Conservation (phyloP, 2,888 invertebrate genomes). For the Rhagonycha lutea region DNA sequence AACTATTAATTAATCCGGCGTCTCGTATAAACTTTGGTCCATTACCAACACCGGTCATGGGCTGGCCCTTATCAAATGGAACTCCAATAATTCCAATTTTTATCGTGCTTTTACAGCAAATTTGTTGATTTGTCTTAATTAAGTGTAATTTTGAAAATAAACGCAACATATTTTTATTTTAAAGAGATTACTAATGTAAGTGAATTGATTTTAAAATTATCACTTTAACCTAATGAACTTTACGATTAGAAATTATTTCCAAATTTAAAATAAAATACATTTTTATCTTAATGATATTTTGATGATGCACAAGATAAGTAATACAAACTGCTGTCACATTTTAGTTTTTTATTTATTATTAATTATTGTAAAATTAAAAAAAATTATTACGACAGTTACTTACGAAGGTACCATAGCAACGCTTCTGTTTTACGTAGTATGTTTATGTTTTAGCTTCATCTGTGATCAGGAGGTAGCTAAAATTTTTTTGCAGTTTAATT, state of each 20-base stretch:
- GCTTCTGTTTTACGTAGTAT: background rate
- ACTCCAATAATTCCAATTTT: constrained; percentile 79
- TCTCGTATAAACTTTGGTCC: constrained; percentile 71
- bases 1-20: constrained; percentile 65
- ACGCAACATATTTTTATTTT: constrained; percentile 7
- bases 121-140: constrained; percentile 1
- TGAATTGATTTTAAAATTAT: background rate
- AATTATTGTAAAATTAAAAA: background rate
- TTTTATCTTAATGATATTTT: background rate
- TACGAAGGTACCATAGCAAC: background rate
- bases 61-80: constrained; percentile 79
- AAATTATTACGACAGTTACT: background rate
- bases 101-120: constrained; percentile 5
- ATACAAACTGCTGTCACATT: background rate
- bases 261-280: background rate
- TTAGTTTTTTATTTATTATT: background rate
- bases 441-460: too few species aligned
- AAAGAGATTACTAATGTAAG: background rate
- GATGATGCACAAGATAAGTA: background rate
- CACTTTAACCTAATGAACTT: background rate
- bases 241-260: background rate
- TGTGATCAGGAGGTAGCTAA: too few species aligned
- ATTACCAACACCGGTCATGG: constrained; percentile 70
- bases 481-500: too few species aligned
- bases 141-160: constrained; percentile 1